These are phyloP conservation scores for Drosophila kikkawai DNA, from an alignment of 1,140 invertebrate genomes.

Conservation along the genomic window DNA sequence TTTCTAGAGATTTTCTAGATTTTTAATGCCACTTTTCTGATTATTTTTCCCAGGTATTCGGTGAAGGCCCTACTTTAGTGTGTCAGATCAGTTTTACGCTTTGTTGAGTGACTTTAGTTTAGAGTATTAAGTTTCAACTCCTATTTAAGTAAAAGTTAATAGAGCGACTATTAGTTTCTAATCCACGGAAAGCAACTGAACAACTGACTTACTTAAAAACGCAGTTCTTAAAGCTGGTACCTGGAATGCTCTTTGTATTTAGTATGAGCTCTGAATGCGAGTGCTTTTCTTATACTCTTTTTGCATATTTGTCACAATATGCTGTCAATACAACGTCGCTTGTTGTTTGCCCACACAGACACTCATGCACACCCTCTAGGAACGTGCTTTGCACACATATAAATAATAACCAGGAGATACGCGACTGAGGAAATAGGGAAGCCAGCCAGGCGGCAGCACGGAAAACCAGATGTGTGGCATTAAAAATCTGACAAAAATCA, in stretches of 20 bases:
- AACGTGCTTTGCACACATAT: constrained; percentile 63
- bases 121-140: background rate
- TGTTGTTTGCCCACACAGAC: constrained; percentile 68
- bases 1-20: background rate
- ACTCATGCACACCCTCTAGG: constrained; percentile 29
- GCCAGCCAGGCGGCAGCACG: constrained; percentile 13
- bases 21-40: constrained; percentile 10
- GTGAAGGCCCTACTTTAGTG: background rate
- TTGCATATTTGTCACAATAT: constrained; percentile 83
- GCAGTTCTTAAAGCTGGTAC: constrained; percentile 25
- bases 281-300: constrained; percentile 49
- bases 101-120: background rate
- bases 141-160: background rate
- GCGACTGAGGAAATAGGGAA: constrained; percentile 36
- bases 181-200: background rate
- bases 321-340: constrained; percentile 76
- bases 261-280: constrained; percentile 4
- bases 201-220: background rate
- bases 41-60: too few species aligned
- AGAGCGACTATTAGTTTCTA: background rate
- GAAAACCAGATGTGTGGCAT: constrained; percentile 61
- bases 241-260: constrained; percentile 22
- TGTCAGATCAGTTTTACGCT: background rate
- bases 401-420: constrained; percentile 43
- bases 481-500: constrained; percentile 83